These are phyloP conservation scores for Andrena praecox DNA, from an alignment of 2,888 invertebrate species.

Conservation along the genomic window DNA sequence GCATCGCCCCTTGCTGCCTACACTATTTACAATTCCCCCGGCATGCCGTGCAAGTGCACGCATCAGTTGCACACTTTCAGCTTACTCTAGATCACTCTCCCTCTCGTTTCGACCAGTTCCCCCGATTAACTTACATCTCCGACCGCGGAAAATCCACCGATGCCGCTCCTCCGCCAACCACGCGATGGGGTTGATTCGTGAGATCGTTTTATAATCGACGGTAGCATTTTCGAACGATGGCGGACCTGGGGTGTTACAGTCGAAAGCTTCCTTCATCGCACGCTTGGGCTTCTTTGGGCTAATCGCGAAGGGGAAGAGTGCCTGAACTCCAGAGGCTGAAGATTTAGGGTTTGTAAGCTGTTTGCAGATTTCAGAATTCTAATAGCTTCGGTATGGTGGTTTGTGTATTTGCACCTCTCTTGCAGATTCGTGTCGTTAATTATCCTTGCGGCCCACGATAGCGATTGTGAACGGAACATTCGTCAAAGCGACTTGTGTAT, in stretches of 20 bases:
- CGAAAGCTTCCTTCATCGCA: neutral
- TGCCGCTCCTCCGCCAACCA: neutral
- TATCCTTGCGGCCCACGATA: neutral
- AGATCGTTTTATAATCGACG: neutral
- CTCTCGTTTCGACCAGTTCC: slow-evolving; percentile 48
- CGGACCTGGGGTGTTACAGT: neutral
- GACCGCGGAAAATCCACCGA: slow-evolving; percentile 19
- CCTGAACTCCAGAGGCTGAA: neutral
- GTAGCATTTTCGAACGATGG: neutral
- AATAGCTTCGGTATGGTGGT: neutral
- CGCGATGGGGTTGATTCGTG: neutral
- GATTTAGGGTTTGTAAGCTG: neutral
- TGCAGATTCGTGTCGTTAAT: too few relatives aligned
- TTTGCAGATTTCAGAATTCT: neutral
- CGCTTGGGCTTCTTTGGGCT: neutral
- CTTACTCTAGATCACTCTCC: slow-evolving; percentile 56
- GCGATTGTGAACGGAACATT: too few relatives aligned
- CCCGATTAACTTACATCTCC: slow-evolving; percentile 52
- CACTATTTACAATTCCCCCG: slow-evolving; percentile 71
- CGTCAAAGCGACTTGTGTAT: too few relatives aligned
- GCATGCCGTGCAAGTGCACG: slow-evolving; percentile 61
- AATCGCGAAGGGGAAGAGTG: neutral
- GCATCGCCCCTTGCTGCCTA: slow-evolving; percentile 53
- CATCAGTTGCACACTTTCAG: slow-evolving; percentile 45
- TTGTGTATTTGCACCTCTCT: neutral